phyloP scores from a whole-genome alignment of 2,797 vertebrate genomes.

The Percopsis omiscomaycus region DNA sequence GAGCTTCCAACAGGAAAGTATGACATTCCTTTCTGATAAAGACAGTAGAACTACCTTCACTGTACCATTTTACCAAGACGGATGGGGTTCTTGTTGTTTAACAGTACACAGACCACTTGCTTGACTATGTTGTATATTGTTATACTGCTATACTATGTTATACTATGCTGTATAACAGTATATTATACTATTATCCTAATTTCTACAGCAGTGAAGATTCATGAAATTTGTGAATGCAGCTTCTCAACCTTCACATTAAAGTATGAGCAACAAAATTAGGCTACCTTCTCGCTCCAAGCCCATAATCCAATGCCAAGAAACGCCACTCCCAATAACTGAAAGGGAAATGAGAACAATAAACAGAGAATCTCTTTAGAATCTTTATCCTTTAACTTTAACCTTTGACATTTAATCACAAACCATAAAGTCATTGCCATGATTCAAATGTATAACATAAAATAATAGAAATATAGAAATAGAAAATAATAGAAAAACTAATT shows the following conservation, averaged over 20 bases:
- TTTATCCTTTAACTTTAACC: no score
- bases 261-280: conserved; percentile 46
- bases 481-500: background rate
- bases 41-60: conserved; percentile 39
- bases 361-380: background rate
- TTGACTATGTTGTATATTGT: no score
- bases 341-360: conserved; percentile 18
- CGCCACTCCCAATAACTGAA: conserved; percentile 92
- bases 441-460: no score
- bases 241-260: background rate
- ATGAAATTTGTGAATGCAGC: background rate
- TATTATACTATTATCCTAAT: no score
- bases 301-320: conserved; percentile 97
- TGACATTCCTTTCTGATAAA: conserved; percentile 59
- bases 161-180: no score
- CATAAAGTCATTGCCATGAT: no score
- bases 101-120: no score
- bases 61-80: conserved; percentile 21
- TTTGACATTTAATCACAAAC: no score
- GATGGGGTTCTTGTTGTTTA: background rate
- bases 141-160: no score
- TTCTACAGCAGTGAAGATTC: background rate
- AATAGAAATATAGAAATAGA: background rate
- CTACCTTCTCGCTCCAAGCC: conserved; percentile 98
- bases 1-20: conserved; percentile 51